Evolutionary conservation across 2,888 invertebrate species (phyloP), one percentile per base, ranked within the genome.

Genomic region (Mesorhabditis belari): DNA sequence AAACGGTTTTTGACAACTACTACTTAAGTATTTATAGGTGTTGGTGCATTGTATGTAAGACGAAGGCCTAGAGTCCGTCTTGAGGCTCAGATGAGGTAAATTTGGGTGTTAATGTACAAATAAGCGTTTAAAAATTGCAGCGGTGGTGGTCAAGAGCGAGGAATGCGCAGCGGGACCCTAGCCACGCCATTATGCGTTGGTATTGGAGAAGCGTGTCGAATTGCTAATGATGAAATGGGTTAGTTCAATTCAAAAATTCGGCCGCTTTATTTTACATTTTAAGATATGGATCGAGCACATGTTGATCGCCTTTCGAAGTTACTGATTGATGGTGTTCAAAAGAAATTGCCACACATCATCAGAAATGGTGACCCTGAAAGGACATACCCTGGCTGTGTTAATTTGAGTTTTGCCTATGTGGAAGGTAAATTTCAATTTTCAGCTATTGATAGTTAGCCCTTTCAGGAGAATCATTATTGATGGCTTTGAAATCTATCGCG

Each of bases 121-220:
- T 35, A 12, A 12, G 12, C n/a, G 12, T 35, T 35, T 35, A n/a
- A 9, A 9, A 35, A 17, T 35, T 35, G 12, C n/a, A 35, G 92
- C 83, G 98, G 98, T 1, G 98, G 98, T 23, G 98, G 98, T 0
- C 98, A 99, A 83, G 98, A 98, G 83, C 86, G 98, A 78, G 96
- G 96, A 27, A 86, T 99, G 84, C 87, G 98, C 69, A 71, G 92
- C 84, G 98, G 98, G 26, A 99, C 98, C 3, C 89, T 98, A 0
- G 95, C 98, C 1, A 89, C 96, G 2, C 91, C 94, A 0, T 83
- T 98, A 56, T 90, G 86, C 66, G 96, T 98, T 57, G 98, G 98
- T 3, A 83, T 90, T 62, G 90, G 90, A 53, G 72, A 73, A 28
- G 80, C 80, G 3, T 76, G 77, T 23, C 51, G 65, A n/a, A 77